Conservation (phyloP, 1,140 invertebrate species). For the Drosophila arawakana region DNA sequence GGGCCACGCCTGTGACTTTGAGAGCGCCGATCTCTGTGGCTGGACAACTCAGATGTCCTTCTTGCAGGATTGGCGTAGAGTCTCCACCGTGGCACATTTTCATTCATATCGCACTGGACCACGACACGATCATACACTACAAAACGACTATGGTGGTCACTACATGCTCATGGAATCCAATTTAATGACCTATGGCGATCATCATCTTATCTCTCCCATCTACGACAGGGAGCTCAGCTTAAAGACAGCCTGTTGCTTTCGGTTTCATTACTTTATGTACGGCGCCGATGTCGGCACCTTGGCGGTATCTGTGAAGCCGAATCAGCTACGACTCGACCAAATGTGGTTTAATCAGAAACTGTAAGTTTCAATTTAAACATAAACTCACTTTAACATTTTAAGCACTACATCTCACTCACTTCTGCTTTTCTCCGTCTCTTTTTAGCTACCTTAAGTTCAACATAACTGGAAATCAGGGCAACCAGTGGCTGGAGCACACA, state of each 20-base stretch:
- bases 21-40: conserved; percentile 70
- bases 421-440: neutral
- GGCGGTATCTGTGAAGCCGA: conserved; percentile 67
- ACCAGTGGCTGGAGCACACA: conserved; percentile 69
- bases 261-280: conserved; percentile 79
- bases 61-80: conserved; percentile 56
- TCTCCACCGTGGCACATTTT: conserved; percentile 45
- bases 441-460: conserved; percentile 51
- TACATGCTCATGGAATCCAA: conserved; percentile 77
- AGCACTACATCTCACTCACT: neutral
- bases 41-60: conserved; percentile 43
- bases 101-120: conserved; percentile 67
- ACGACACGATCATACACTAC: conserved; percentile 72
- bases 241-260: conserved; percentile 76
- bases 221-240: conserved; percentile 61
- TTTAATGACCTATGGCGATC: neutral
- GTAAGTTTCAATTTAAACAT: conserved; percentile 40
- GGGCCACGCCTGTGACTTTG: conserved; percentile 73
- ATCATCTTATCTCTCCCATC: conserved; percentile 67
- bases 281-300: conserved; percentile 69
- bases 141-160: conserved; percentile 57
- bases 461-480: conserved; percentile 54
- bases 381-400: neutral
- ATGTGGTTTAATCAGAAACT: conserved; percentile 44
- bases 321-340: conserved; percentile 31